These are phyloP conservation scores for Salvator merianae DNA, from an alignment of 2,113 vertebrate species.

Conservation along the genomic window DNA sequence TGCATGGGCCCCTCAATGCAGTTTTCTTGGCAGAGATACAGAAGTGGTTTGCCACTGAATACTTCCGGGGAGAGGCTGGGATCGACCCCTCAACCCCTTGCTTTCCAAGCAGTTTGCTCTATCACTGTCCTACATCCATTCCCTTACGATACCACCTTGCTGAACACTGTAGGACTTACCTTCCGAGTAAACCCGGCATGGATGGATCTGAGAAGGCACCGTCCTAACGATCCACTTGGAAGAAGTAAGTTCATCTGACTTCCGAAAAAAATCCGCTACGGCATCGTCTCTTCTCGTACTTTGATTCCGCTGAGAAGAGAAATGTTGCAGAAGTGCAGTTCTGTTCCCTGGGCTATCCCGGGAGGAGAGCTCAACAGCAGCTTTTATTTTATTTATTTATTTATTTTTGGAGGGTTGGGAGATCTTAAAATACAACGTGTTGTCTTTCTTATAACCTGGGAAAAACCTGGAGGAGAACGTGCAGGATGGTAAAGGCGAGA, in stretches of 20 bases:
- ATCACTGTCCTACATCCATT: too few species aligned
- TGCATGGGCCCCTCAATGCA: too few species aligned
- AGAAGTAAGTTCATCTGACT: background rate
- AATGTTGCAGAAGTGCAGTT: background rate
- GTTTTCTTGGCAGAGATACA: too few species aligned
- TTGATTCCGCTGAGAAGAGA: background rate
- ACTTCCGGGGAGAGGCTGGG: too few species aligned
- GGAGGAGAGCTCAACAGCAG: background rate
- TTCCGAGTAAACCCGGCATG: background rate
- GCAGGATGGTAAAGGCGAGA: background rate
- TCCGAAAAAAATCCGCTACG: background rate
- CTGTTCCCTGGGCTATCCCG: background rate
- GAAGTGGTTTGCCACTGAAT: too few species aligned
- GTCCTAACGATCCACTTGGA: background rate
- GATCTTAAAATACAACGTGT: background rate
- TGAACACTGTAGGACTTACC: background rate
- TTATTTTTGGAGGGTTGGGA: background rate
- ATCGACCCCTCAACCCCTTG: too few species aligned
- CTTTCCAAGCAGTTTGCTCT: too few species aligned
- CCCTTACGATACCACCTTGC: background rate
- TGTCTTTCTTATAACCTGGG: background rate
- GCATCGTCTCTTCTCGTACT: background rate
- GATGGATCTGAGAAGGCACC: background rate
- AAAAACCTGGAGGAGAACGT: too few species aligned
- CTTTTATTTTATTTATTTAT: too few species aligned